Conservation (phyloP, 2,113 vertebrate species). For the Grammomys dolichurus region DNA sequence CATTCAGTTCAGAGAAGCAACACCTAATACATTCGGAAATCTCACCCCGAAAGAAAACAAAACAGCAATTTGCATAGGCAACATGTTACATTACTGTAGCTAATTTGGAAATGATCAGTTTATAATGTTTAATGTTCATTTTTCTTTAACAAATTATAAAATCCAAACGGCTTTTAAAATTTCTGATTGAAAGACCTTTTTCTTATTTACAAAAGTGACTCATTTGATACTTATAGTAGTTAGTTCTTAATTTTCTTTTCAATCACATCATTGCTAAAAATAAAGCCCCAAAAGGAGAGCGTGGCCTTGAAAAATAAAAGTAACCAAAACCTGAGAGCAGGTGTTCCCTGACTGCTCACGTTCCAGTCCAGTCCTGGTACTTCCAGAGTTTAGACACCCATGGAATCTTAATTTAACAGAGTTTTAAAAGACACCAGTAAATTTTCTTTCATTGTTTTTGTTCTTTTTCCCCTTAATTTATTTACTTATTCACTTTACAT, state of each 20-base stretch:
- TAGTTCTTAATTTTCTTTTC: constrained; percentile 67
- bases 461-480: too few species aligned
- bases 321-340: not conserved
- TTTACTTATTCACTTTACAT: too few species aligned
- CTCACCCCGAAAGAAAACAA: constrained; percentile 20
- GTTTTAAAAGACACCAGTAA: constrained; percentile 48
- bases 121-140: constrained; percentile 49
- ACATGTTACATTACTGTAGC: constrained; percentile 26
- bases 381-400: not conserved
- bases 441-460: not conserved
- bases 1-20: constrained; percentile 45
- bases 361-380: not conserved
- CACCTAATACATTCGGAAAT: constrained; percentile 47
- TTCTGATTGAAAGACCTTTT: constrained; percentile 25
- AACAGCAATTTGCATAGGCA: constrained; percentile 37
- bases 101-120: constrained; percentile 59
- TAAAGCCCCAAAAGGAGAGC: not conserved
- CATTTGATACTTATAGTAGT: constrained; percentile 29
- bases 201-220: constrained; percentile 63
- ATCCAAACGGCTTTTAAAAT: constrained; percentile 34
- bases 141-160: constrained; percentile 67
- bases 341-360: not conserved
- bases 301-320: constrained; percentile 56
- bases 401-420: constrained; percentile 31
- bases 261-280: constrained; percentile 14